Evolutionary conservation across 1,140 invertebrate genomes (phyloP).

Genomic region (Bombus fervidus): DNA sequence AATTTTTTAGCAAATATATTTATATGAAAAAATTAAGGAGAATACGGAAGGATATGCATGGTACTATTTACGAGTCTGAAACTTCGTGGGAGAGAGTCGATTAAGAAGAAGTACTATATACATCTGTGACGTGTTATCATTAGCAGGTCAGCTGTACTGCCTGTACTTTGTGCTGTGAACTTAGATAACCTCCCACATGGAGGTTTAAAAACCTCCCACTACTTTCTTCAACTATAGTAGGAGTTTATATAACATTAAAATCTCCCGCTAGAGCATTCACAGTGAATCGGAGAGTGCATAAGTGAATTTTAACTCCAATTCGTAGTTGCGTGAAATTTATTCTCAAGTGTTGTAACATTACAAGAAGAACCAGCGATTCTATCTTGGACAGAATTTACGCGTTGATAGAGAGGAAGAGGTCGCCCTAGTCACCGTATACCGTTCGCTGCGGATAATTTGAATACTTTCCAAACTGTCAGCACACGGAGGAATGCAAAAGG

Average conservation of each 20-base stretch:
- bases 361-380: neutral
- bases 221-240: neutral
- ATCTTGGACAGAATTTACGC: neutral
- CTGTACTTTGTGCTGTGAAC: conserved; percentile 78
- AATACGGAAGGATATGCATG: neutral
- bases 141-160: conserved; percentile 77
- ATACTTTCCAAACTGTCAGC: conserved; percentile 83
- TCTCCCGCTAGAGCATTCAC: conserved; percentile 15
- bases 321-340: neutral
- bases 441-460: conserved; percentile 70
- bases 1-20: neutral
- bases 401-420: neutral
- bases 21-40: neutral
- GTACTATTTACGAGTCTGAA: conserved; percentile 38
- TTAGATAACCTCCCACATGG: conserved; percentile 74
- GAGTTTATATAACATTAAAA: conserved; percentile 55
- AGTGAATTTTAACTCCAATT: neutral
- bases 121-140: conserved; percentile 60
- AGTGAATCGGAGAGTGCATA: conserved; percentile 9
- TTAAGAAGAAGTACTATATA: neutral
- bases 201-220: conserved; percentile 21
- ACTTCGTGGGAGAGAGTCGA: neutral
- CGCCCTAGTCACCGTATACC: neutral
- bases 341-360: neutral
- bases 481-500: conserved; percentile 91